Percentiles rank a stretch among this genome's conserved stretches.
Conservation (phyloP, 2,113 vertebrate genomes). For the Aphyosemion australe region DNA sequence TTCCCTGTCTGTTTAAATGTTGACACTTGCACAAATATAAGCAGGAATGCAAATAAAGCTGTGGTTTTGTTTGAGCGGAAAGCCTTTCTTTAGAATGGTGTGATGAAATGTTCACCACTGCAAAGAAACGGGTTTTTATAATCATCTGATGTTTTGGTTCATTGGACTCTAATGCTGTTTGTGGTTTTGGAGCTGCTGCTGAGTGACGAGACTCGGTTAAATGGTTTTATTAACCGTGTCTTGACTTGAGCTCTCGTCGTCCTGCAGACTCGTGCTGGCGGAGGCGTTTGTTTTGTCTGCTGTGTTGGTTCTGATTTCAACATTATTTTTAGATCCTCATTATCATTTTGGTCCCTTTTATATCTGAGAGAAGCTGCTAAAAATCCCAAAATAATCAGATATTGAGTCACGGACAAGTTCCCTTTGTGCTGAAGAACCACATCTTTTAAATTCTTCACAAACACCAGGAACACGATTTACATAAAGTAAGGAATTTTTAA, state of each 20-base stretch:
- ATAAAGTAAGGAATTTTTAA: too few species aligned
- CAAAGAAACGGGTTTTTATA: not conserved
- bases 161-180: not conserved
- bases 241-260: not conserved
- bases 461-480: too few species aligned
- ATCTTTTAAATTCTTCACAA: too few species aligned
- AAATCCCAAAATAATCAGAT: not conserved
- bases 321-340: not conserved
- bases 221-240: not conserved
- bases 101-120: not conserved
- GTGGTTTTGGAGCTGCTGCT: not conserved
- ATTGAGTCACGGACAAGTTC: not conserved
- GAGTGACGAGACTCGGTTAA: not conserved
- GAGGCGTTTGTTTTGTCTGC: not conserved
- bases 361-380: not conserved
- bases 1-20: not conserved
- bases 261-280: rapidly evolving
- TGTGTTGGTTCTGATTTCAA: not conserved
- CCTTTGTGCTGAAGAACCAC: not conserved
- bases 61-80: not conserved
- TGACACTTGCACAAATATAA: not conserved
- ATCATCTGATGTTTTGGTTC: not conserved
- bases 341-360: not conserved
- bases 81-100: not conserved
- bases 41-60: not conserved